Percentiles rank a stretch among this genome's conserved stretches.
phyloP scores from a whole-genome alignment of 2,113 vertebrate genomes.

The Triplophysa siluroides region DNA sequence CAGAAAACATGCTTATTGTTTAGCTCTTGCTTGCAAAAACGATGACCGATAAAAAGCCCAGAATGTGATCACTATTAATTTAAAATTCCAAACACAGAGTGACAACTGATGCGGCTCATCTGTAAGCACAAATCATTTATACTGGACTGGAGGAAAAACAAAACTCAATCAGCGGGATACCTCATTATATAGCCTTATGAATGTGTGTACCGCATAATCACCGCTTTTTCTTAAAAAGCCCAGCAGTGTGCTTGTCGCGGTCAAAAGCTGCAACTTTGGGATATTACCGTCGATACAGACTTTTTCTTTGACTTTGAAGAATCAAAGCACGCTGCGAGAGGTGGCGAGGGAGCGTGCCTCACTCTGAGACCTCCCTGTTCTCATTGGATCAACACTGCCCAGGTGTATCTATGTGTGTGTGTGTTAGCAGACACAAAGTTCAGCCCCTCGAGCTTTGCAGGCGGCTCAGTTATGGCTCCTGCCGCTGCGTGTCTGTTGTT shows the following conservation, averaged over 20 bases:
- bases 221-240: constrained; percentile 34
- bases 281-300: constrained; percentile 55
- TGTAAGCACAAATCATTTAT: constrained; percentile 45
- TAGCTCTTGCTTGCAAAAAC: background rate
- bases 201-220: constrained; percentile 26
- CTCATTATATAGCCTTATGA: constrained; percentile 46
- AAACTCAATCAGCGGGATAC: constrained; percentile 41
- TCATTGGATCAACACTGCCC: constrained; percentile 14
- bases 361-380: constrained; percentile 19
- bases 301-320: constrained; percentile 64
- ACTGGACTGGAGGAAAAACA: constrained; percentile 44
- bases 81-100: constrained; percentile 41
- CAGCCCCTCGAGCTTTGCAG: constrained; percentile 36
- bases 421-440: constrained; percentile 7
- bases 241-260: constrained; percentile 28
- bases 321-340: constrained; percentile 60
- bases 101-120: constrained; percentile 41
- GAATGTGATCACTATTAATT: constrained; percentile 39
- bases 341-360: background rate
- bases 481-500: constrained; percentile 31
- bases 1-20: too few species aligned
- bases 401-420: constrained; percentile 1
- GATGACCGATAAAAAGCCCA: constrained; percentile 23
- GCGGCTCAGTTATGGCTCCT: constrained; percentile 6
- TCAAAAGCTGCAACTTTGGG: constrained; percentile 48